phyloP scores from a whole-genome alignment of 1,140 invertebrate species.

The Hyposmocoma kahamanoa region DNA sequence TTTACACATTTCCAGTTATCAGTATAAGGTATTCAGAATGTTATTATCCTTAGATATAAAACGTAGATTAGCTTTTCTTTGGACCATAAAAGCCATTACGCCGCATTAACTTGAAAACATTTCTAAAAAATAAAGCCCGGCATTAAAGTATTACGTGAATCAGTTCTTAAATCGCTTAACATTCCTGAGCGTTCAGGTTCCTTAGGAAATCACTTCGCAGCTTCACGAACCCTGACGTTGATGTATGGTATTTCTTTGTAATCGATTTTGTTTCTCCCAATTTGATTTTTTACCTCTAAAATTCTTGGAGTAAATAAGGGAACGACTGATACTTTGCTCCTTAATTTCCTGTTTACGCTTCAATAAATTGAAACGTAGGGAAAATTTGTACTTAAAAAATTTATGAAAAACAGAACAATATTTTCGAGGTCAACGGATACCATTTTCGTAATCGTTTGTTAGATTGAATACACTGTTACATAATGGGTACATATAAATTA shows the following conservation, averaged over 20 bases:
- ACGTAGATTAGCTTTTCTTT: background rate
- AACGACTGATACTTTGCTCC: too few relatives aligned
- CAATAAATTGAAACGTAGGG: too few relatives aligned
- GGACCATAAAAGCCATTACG: background rate
- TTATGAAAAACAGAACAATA: too few relatives aligned
- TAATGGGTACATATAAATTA: too few relatives aligned
- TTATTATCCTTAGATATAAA: too few relatives aligned
- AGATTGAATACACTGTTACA: too few relatives aligned
- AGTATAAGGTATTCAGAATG: too few relatives aligned
- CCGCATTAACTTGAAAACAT: background rate
- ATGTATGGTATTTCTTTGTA: slow-evolving; percentile 36
- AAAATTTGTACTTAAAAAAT: too few relatives aligned
- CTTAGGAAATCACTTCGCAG: slow-evolving; percentile 44
- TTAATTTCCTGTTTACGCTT: too few relatives aligned
- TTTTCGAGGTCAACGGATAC: too few relatives aligned
- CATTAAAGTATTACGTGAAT: slow-evolving; percentile 8
- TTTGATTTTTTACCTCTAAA: slow-evolving; percentile 10
- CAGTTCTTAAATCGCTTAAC: slow-evolving; percentile 30
- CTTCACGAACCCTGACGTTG: slow-evolving; percentile 36
- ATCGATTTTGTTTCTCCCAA: slow-evolving; percentile 18
- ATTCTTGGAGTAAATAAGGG: too few relatives aligned
- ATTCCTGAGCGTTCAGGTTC: slow-evolving; percentile 32
- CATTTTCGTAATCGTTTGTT: too few relatives aligned
- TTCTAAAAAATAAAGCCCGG: background rate
- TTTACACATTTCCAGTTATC: background rate